Evolutionary conservation across 2,113 vertebrate species (phyloP), one percentile per base, ranked within the genome.

Genomic region (Haemorhous mexicanus): DNA sequence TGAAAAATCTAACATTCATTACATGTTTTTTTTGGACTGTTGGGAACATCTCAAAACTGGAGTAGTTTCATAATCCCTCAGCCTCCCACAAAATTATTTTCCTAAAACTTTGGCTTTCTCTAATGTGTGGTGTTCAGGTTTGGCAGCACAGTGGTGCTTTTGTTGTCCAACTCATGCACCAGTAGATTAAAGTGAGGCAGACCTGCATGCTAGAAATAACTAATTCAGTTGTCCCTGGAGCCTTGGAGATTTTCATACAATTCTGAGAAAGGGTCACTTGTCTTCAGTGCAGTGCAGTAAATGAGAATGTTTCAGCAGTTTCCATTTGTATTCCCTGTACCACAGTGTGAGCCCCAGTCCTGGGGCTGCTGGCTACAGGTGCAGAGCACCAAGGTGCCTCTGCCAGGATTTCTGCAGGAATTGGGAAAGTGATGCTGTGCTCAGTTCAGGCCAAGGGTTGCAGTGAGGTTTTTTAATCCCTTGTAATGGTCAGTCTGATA

Each of bases 41-140:
- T 87, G 85, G 83, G 89, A 95, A 84, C 52, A 84, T 84, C 90
- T 94, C 69, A 68, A 35, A 87, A 75, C 49, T 81, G 26, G 41
- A 84, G 74, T 95, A 53, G 46, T 90, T 96, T 93, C 77, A 73
- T 87, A 96, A 94, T 87, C 77, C 37, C 55, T 64, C 64, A 76
- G 46, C 76, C 62, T 96, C 86, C 90, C 64, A 86, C 90, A 87
- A 84, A 80, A 90, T 86, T 33, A 83, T 87, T 95, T 81, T 74
- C 7, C 66, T 68, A 49, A 47, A 88, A 74, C 49, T 81, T 93
- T 72, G 69, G 43, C 61, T 92, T 90, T 82, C 53, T 61, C 21
- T 69, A 61, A n/a, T 28, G 21, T 59, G 59, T 76, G 62, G 47
- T 53, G 87, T 87, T 84, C 83, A 74, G 83, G 82, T 95, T 90